Base-by-base conservation (phyloP, 2,113 vertebrate genomes). In the Rhagologus leucostigma region DNA sequence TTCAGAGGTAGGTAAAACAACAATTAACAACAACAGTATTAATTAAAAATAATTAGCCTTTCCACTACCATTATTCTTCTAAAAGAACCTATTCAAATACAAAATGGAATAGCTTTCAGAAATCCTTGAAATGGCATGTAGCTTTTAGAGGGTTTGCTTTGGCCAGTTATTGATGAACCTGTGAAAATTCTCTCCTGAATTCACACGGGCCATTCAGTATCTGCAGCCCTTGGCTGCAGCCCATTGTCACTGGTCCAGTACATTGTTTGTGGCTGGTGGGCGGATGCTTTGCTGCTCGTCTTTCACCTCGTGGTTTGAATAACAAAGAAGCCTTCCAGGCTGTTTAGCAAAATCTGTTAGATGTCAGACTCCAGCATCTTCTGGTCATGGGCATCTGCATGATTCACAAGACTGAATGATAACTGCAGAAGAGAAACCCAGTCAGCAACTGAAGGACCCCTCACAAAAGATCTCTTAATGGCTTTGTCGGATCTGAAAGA, bases 1-100 rank as follows among this genome's bases (percentile, higher is more conserved):
- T 92, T 96, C 63, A 65, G 93, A 93, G 44, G 47, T 26, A 95
- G 9, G 27, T 62, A 94, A 89, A 91, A 88, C 29, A 83, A 65
- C 47, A 90, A 91, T 92, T 89, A 90, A 79, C 59, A 90, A 79
- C 59, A 85, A 76, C 42, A 46, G 10, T 81, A 79, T 81, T 92
- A 74, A 59, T 87, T 89, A n/a, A 63, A 93, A 88, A 50, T 59
- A 73, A 69, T 62, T 85, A 62, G 1, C 21, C 9, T 76, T 92
- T 70, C 14, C 1, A 3, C 33, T 82, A n/a, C 16, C 10, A n/a
- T 55, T 59, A 37, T 32, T 87, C 10, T 87, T 91, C 30, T 24
- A 59, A 68, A 74, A 50, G 2, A 47, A 42, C 59, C 15, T 44
- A 16, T 73, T 75, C 7, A 76, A 83, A 80, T 59, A 27, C 33